Percentiles rank a stretch among this genome's conserved stretches.
Evolutionary conservation across 2,797 vertebrate species (phyloP).

Genomic region (Catamblyrhynchus diadema): DNA sequence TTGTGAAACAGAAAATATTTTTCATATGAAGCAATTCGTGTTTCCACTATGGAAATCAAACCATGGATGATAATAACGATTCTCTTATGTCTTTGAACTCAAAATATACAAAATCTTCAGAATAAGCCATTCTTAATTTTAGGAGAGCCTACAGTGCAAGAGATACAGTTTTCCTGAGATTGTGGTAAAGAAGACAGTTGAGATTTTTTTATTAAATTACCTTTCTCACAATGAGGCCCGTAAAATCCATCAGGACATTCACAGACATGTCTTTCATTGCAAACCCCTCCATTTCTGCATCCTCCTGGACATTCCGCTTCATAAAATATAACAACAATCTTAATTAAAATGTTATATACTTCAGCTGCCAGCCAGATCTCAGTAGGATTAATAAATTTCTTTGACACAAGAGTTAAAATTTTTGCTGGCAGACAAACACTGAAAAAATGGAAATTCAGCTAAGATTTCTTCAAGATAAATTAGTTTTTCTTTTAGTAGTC

Average conservation of each 20-base stretch:
- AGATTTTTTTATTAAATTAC: slow-evolving; percentile 64
- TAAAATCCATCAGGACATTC: slow-evolving; percentile 89
- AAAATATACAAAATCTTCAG: neutral
- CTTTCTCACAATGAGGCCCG: slow-evolving; percentile 89
- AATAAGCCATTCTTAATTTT: slow-evolving; percentile 4
- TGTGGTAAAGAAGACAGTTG: neutral
- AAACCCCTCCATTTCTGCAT: slow-evolving; percentile 86
- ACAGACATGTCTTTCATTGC: slow-evolving; percentile 85
- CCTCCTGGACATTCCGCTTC: slow-evolving; percentile 88
- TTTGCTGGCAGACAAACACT: neutral
- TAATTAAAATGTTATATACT: neutral
- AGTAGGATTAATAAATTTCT: neutral
- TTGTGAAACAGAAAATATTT: neutral
- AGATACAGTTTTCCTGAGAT: neutral
- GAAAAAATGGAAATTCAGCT: neutral
- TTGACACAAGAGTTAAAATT: neutral
- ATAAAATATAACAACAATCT: slow-evolving; percentile 54
- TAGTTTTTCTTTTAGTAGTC: neutral
- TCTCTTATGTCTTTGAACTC: neutral
- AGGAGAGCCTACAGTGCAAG: neutral
- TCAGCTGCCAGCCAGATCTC: neutral
- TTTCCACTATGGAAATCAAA: neutral
- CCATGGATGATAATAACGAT: neutral
- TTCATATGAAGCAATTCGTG: neutral
- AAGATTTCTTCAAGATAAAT: neutral